Base-by-base conservation (phyloP, 2,797 vertebrate genomes). In the Gorsachius magnificus region DNA sequence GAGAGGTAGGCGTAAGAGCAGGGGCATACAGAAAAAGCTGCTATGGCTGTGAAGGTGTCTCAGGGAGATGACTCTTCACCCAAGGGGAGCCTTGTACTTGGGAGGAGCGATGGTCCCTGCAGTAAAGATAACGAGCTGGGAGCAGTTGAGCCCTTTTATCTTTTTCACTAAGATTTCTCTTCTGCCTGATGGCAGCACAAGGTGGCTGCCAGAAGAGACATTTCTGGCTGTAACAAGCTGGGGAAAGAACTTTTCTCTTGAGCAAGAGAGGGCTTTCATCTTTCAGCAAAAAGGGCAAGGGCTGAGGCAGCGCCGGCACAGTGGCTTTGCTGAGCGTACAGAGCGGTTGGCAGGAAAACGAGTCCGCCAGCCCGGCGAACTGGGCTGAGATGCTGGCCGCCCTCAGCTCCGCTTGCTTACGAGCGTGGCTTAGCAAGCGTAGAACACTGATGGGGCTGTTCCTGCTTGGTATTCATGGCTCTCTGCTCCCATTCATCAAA, bases 191-290 rank as follows among this genome's bases (percentile, higher is more conserved):
- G 69, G 45, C 83, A 91, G 75, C n/a, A 0, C 51, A 63, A 83
- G 89, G 83, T 82, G 57, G 70, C 86, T 95, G 88, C 88, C 54
- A 63, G 74, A 76, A 56, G 5, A 84, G 83, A 87, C 2, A 2
- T 56, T 94, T 78, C 66, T 87, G 80, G 83, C 86, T 84, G 60
- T 36, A 89, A 90, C 64, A 56, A 74, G 87, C 87, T 41, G 80
- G 48, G 78, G 74, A 56, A 79, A 80, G 77, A 61, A 45, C 95
- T 93, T 96, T 92, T 35, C 90, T 92, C 70, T 53, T 48, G 74
- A 70, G 89, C 31, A 45, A 72, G 58, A 76, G 68, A 36, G 48
- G 60, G 90, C 89, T 94, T 93, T 95, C 61, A 45, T 94, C 65
- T 93, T 51, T 58, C 53, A 31, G 74, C 57, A 89, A 11, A 78